Evolutionary conservation across 1,140 invertebrate genomes (phyloP).

Genomic region (Lysiphlebus fabarum): DNA sequence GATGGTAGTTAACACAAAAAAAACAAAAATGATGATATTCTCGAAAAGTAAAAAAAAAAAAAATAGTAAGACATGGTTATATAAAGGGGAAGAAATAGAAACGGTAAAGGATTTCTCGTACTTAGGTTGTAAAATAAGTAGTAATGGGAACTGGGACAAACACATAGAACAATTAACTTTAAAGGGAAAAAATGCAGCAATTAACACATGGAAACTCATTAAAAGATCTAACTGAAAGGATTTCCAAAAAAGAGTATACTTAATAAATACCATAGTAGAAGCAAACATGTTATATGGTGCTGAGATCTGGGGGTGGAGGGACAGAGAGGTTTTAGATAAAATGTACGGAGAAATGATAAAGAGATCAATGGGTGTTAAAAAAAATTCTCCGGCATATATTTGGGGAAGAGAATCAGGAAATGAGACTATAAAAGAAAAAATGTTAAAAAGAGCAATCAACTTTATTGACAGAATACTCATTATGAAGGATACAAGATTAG

Average conservation of each 20-base stretch:
- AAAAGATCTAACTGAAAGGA: background rate
- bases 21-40: conserved; percentile 12
- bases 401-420: conserved; percentile 1
- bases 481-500: too few species aligned
- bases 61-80: background rate
- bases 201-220: background rate
- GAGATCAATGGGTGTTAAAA: background rate
- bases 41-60: background rate
- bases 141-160: background rate
- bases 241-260: conserved; percentile 8
- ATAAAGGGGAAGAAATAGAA: background rate
- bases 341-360: background rate
- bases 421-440: background rate
- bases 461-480: too few species aligned
- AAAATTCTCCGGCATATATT: conserved; percentile 3
- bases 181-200: background rate
- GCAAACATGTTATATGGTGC: background rate
- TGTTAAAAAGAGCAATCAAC: background rate
- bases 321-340: background rate
- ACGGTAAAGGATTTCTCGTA: conserved; percentile 8
- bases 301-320: conserved; percentile 9
- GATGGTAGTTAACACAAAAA: conserved; percentile 1
- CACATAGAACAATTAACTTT: background rate
- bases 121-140: background rate
- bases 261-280: conserved; percentile 10